Base-by-base conservation (phyloP, 2,113 vertebrate species). In the Pelodiscus sinensis region DNA sequence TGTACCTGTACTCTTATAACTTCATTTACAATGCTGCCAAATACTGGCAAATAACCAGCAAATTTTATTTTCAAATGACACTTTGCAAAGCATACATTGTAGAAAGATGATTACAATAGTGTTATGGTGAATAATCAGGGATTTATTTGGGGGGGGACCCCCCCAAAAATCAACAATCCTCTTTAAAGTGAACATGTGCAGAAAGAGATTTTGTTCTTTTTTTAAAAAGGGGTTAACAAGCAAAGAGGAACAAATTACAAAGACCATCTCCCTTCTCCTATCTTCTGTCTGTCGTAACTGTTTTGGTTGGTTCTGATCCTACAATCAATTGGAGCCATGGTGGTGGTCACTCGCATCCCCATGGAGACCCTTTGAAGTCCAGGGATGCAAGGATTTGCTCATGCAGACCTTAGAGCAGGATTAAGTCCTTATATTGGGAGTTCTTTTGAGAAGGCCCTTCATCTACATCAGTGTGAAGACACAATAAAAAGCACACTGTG, bases 391-490 rank as follows among this genome's bases (percentile, higher is more conserved):
- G 84, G 29, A 56, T 86, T 29, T 54, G 50, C 0, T 0, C 68
- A 25, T 15, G 16, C 51, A 9, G 24, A 31, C 22, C 38, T 44
- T 38, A 44, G 13, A 44, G n/a, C 81, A 90, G 77, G 57, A 58
- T 62, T 35, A 73, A 73, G 71, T 10, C 35, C 71, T 73, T 55
- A 2, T 12, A 4, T 19, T 84, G 75, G 57, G 38, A 78, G 51
- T 25, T 10, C 1, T 1, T 2, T 18, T 31, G 79, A 31, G 75
- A 55, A 19, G 38, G 62, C 6, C 51, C 44, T 0, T 0, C 68
- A 15, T 44, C 11, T 3, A 25, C 83, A 57, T 31, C 16, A 7
- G 51, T 25, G 3, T 7, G 35, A 27, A 52, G 81, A 5, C 2
- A 2, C 16, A 31, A 18, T 77, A n/a, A 31, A 22, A 25, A 77